A percentile compares a stretch with the other conserved stretches of the same genome.
phyloP scores from a whole-genome alignment of 1,140 invertebrate species.

The Bombyx mandarina region DNA sequence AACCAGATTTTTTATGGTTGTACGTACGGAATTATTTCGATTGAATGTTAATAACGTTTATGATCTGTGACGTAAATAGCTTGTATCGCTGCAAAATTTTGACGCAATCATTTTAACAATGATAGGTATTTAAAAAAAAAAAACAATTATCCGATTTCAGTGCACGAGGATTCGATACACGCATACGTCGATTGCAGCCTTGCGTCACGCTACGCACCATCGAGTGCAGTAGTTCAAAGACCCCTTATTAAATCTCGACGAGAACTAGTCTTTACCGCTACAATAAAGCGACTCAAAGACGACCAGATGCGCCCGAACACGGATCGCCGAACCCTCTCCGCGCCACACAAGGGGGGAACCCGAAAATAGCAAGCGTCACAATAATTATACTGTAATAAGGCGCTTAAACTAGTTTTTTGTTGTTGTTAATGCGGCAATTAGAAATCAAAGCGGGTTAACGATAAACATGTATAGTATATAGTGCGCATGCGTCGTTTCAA shows the following conservation, averaged over 20 bases:
- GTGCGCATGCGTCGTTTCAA: conserved; percentile 28
- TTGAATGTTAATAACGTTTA: too few species aligned
- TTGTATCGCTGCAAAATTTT: too few species aligned
- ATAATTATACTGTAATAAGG: conserved; percentile 2
- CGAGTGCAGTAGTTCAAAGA: conserved; percentile 31
- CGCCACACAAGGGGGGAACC: background rate
- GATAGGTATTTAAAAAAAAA: background rate
- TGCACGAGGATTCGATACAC: too few species aligned
- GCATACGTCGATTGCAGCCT: background rate
- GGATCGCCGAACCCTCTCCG: background rate
- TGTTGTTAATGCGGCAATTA: conserved; percentile 19
- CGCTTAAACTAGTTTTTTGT: conserved; percentile 2
- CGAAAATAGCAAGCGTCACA: background rate
- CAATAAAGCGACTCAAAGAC: conserved; percentile 4
- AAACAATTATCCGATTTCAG: too few species aligned
- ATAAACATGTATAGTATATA: conserved; percentile 20
- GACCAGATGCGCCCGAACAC: background rate
- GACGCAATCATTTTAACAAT: too few species aligned
- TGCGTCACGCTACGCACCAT: conserved; percentile 12
- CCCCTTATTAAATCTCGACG: conserved; percentile 30
- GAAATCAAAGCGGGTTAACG: conserved; percentile 14
- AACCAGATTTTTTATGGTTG: too few species aligned
- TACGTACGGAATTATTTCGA: too few species aligned
- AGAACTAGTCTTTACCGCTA: conserved; percentile 17
- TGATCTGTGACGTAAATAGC: too few species aligned